Evolutionary conservation across 2,888 invertebrate species (phyloP).

Genomic region (Drosophila suboccidentalis): DNA sequence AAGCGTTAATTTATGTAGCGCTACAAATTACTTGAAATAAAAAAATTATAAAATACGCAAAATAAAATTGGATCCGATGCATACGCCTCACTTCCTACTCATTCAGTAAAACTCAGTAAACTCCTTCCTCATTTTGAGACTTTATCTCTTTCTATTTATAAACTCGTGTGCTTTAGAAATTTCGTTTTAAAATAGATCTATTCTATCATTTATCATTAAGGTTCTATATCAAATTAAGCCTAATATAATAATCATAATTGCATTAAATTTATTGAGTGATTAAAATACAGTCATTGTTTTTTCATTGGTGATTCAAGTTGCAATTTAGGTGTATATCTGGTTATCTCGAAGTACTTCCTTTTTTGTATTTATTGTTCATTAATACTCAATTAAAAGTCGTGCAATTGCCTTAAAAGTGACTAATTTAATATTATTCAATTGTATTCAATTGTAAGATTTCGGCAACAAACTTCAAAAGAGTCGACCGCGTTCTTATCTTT

Average conservation of each 20-base stretch:
- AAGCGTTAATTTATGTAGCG: constrained; percentile 60
- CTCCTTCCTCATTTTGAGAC: not conserved
- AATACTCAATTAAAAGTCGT: constrained; percentile 25
- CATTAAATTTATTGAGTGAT: not conserved
- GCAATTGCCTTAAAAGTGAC: constrained; percentile 33
- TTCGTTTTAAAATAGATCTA: not conserved
- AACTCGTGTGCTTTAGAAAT: not conserved
- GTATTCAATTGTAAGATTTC: constrained; percentile 19
- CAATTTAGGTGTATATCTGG: not conserved
- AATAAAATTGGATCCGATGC: constrained; percentile 7
- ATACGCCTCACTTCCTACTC: constrained; percentile 20
- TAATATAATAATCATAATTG: not conserved
- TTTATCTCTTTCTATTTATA: not conserved
- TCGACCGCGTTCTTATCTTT: constrained; percentile 39
- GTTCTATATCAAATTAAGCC: not conserved
- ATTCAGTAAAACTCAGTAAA: not conserved
- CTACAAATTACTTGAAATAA: constrained; percentile 51
- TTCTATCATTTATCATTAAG: not conserved
- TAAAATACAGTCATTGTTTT: not conserved
- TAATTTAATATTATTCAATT: constrained; percentile 19
- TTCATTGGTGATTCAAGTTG: not conserved
- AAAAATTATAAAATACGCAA: constrained; percentile 15
- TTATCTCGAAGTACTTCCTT: not conserved
- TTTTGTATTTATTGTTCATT: constrained; percentile 18
- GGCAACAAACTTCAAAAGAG: constrained; percentile 45